A percentile compares a stretch with the other conserved stretches of the same genome.
Evolutionary conservation across 2,797 vertebrate species (phyloP).

Genomic region (Sebastes minor): DNA sequence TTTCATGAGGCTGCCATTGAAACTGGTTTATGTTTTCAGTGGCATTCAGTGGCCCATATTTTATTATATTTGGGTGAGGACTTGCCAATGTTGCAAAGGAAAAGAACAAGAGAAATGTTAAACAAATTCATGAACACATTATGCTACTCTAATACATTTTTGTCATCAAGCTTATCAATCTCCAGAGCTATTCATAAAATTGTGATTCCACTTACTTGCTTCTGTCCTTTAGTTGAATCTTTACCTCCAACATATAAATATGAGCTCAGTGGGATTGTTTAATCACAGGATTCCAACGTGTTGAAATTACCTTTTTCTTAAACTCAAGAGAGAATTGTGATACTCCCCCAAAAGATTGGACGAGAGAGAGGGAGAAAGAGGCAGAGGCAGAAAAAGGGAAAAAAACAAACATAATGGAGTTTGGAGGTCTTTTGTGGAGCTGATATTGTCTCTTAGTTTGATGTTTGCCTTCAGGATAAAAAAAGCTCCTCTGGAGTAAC

Average conservation of each 20-base stretch:
- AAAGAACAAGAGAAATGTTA: neutral
- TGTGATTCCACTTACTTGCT: neutral
- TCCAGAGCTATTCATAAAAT: neutral
- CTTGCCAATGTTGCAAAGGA: neutral
- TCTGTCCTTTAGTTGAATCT: neutral
- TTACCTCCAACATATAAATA: constrained; percentile 25
- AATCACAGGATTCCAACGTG: constrained; percentile 58
- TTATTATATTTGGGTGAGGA: neutral
- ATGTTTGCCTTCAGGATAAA: constrained; percentile 85
- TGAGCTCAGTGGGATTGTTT: constrained; percentile 56
- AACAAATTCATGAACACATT: neutral
- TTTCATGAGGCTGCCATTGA: neutral
- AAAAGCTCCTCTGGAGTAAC: constrained; percentile 83
- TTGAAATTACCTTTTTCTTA: constrained; percentile 58
- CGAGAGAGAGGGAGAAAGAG: constrained; percentile 40
- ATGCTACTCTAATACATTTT: neutral
- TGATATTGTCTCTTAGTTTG: constrained; percentile 84
- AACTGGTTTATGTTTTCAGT: neutral
- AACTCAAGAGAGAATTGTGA: constrained; percentile 61
- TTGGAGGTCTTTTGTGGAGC: constrained; percentile 83
- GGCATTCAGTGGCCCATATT: neutral
- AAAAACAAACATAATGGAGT: constrained; percentile 76
- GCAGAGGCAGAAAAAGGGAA: constrained; percentile 15
- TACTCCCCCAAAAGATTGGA: constrained; percentile 63
- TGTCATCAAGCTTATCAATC: neutral